A percentile compares a stretch with the other conserved stretches of the same genome.
phyloP scores from a whole-genome alignment of 2,113 vertebrate species.

The Mus spicilegus region DNA sequence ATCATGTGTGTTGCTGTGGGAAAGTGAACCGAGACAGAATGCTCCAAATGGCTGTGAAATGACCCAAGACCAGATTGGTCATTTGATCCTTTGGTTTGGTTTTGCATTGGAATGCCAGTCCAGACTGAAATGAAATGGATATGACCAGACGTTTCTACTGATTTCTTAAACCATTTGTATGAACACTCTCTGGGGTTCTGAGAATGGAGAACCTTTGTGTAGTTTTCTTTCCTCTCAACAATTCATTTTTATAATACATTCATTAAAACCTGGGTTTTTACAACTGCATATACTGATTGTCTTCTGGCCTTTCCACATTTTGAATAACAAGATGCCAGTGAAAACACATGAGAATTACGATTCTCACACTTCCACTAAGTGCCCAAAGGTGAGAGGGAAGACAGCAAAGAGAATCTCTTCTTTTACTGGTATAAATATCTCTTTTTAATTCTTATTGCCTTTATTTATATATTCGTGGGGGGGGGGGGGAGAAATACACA shows the following conservation, averaged over 20 bases:
- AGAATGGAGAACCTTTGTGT: background rate
- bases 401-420: background rate
- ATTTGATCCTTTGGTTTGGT: conserved; percentile 51
- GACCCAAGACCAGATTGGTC: background rate
- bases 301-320: background rate
- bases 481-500: background rate
- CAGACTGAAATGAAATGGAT: background rate
- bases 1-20: background rate
- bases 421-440: background rate
- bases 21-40: conserved; percentile 49
- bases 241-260: conserved; percentile 6
- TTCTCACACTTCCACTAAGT: background rate
- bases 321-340: conserved; percentile 20
- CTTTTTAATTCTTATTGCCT: background rate
- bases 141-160: background rate
- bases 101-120: background rate
- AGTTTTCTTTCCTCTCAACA: conserved; percentile 6
- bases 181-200: background rate
- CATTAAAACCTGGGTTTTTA: conserved; percentile 41
- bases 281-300: background rate
- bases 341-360: background rate
- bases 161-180: background rate
- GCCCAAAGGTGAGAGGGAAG: background rate
- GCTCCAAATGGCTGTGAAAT: conserved; percentile 54
- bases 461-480: background rate